Percentiles rank a stretch among this genome's conserved stretches.
phyloP scores from a whole-genome alignment of 53 echinoderm and acorn worm genomes.

The Zoroaster sp. region DNA sequence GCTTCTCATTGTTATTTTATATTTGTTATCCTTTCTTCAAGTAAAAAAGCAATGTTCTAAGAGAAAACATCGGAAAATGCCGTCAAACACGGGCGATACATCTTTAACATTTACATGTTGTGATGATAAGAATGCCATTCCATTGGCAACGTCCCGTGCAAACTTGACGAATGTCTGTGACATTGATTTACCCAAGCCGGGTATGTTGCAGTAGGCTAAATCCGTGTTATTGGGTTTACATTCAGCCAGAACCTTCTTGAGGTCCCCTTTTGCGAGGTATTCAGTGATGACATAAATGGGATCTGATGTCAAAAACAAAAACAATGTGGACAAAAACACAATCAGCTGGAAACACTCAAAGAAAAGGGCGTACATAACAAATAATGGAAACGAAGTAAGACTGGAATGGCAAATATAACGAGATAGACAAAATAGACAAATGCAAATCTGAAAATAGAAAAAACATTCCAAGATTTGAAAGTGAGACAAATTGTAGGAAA shows the following conservation, averaged over 20 bases:
- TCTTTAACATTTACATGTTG: conserved; percentile 16
- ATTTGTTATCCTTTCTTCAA: no score
- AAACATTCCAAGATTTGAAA: no score
- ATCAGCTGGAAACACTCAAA: no score
- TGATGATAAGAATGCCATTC: conserved; percentile 58
- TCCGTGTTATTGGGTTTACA: not conserved
- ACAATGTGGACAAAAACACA: not conserved
- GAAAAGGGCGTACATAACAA: no score
- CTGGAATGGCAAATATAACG: no score
- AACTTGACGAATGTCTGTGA: conserved; percentile 29
- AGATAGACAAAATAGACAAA: no score
- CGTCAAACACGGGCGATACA: not conserved
- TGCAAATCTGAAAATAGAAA: no score
- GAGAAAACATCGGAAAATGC: not conserved
- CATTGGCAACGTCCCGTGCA: conserved; percentile 48
- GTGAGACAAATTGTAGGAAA: no score
- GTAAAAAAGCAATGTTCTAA: not conserved
- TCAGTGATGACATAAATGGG: conserved; percentile 54
- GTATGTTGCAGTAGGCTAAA: conserved; percentile 16
- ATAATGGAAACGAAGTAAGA: no score
- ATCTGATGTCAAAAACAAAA: conserved; percentile 12
- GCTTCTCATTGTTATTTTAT: no score
- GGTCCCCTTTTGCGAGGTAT: conserved; percentile 32
- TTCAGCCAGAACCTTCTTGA: not conserved
- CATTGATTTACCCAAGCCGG: conserved; percentile 30